Conservation (phyloP, 1,140 invertebrate species). For the Episyrphus balteatus region DNA sequence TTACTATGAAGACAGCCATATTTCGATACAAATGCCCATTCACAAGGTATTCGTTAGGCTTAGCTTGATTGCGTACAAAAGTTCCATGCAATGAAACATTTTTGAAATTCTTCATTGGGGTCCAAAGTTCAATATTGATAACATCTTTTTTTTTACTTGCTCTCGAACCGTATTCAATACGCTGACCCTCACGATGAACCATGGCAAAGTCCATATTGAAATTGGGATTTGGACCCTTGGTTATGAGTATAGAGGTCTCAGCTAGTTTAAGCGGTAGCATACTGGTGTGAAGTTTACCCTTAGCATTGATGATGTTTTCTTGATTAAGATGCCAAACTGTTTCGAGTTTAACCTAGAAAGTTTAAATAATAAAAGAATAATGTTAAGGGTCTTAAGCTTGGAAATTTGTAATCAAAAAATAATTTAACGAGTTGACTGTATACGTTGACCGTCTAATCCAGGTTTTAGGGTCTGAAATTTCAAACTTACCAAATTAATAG, state of each 20-base stretch:
- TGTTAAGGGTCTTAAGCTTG: too few species aligned
- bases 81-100: conserved; percentile 32
- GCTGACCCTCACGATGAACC: conserved; percentile 14
- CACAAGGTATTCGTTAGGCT: conserved; percentile 17
- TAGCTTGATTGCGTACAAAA: conserved; percentile 5
- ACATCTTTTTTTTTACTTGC: conserved; percentile 22
- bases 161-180: conserved; percentile 19
- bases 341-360: conserved; percentile 16
- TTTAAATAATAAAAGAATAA: too few species aligned
- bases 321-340: conserved; percentile 24
- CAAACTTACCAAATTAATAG: conserved; percentile 16
- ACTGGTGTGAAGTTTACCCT: conserved; percentile 22
- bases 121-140: conserved; percentile 30
- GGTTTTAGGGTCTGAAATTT: not conserved
- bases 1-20: conserved; percentile 22
- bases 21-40: conserved; percentile 26
- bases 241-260: conserved; percentile 18
- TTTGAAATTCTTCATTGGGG: conserved; percentile 23
- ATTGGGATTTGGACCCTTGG: conserved; percentile 12
- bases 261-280: conserved; percentile 23
- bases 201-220: conserved; percentile 25
- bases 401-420: too few species aligned
- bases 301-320: conserved; percentile 13
- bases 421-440: too few species aligned
- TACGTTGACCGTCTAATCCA: too few species aligned